phyloP scores from a whole-genome alignment of 2,113 vertebrate species.

The Microcebus tavaratra region DNA sequence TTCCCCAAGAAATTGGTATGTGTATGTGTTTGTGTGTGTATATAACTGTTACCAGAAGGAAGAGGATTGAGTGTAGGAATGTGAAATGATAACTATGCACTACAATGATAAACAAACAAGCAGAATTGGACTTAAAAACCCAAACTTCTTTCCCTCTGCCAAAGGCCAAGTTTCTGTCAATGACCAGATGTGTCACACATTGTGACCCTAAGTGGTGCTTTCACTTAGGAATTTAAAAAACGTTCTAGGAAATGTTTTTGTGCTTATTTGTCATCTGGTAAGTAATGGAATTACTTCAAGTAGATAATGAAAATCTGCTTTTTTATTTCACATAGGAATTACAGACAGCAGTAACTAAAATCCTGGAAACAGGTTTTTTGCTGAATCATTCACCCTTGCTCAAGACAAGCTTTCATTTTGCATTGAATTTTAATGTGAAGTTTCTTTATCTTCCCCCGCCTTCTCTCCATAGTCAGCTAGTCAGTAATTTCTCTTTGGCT shows the following conservation, averaged over 20 bases:
- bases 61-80: background rate
- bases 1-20: background rate
- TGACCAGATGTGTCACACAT: constrained; percentile 8
- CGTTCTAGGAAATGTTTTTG: constrained; percentile 31
- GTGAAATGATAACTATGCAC: background rate
- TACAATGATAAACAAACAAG: background rate
- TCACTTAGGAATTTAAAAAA: constrained; percentile 38
- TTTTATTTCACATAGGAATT: constrained; percentile 48
- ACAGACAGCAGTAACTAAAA: constrained; percentile 15
- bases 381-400: constrained; percentile 68
- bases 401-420: constrained; percentile 61
- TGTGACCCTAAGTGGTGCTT: constrained; percentile 35
- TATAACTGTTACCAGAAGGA: background rate
- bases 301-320: constrained; percentile 52
- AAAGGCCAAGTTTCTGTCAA: constrained; percentile 31
- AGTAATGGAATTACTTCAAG: constrained; percentile 54
- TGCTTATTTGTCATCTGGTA: constrained; percentile 60
- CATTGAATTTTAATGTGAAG: constrained; percentile 72
- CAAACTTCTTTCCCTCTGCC: constrained; percentile 4
- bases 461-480: constrained; percentile 20
- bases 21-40: background rate
- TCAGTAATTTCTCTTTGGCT: constrained; percentile 49
- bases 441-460: constrained; percentile 1
- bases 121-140: background rate
- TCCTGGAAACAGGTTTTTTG: constrained; percentile 58